Conservation (phyloP, 2,888 invertebrate species). For the Seira sanloemensis region DNA sequence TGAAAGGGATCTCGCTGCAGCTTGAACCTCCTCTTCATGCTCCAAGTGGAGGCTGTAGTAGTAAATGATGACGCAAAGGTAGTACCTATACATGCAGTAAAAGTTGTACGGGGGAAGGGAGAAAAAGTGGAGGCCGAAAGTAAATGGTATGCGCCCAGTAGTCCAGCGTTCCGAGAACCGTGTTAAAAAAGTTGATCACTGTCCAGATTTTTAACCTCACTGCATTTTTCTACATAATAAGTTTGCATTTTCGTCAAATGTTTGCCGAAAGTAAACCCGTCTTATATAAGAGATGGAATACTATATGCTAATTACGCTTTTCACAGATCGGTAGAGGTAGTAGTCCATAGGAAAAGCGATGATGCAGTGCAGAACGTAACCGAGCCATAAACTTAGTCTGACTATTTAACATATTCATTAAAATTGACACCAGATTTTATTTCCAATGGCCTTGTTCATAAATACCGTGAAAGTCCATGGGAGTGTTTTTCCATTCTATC, state of each 20-base stretch:
- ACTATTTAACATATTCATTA: constrained; percentile 4
- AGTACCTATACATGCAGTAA: constrained; percentile 55
- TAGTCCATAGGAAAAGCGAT: constrained; percentile 24
- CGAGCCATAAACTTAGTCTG: constrained; percentile 29
- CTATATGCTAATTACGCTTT: too few relatives aligned
- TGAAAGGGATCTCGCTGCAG: constrained; percentile 37
- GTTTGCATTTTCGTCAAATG: too few relatives aligned
- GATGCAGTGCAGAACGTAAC: constrained; percentile 21
- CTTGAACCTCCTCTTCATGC: constrained; percentile 26
- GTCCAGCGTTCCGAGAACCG: constrained; percentile 15
- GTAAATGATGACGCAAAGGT: constrained; percentile 43
- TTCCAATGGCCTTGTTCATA: neutral
- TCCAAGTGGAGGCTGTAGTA: constrained; percentile 40
- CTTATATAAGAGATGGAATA: too few relatives aligned
- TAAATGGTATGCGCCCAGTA: constrained; percentile 53
- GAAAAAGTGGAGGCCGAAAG: constrained; percentile 45
- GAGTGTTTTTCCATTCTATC: neutral
- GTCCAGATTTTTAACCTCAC: constrained; percentile 19
- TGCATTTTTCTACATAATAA: constrained; percentile 32
- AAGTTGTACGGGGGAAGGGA: constrained; percentile 46
- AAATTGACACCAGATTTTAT: neutral
- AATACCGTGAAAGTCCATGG: constrained; percentile 33
- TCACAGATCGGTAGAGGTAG: constrained; percentile 8
- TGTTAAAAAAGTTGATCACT: constrained; percentile 21
- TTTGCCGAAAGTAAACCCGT: too few relatives aligned